Evolutionary conservation across 2,888 invertebrate genomes (phyloP), one percentile per base, ranked within the genome.

Genomic region (Acronicta psi): DNA sequence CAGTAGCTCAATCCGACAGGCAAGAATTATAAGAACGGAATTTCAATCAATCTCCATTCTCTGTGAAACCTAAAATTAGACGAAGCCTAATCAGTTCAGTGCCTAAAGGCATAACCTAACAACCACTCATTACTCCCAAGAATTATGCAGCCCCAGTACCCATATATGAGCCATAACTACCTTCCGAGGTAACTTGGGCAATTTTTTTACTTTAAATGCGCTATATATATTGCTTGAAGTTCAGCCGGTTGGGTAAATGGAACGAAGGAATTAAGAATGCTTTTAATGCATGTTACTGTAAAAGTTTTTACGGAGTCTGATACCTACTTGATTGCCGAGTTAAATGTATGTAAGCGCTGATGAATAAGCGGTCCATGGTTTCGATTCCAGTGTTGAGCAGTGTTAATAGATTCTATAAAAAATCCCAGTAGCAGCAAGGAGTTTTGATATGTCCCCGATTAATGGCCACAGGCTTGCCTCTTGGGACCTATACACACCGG

Each of bases 31-130:
- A 34, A 34, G n/a, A 6, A 11, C 31, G 31, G 13, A 0, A 7
- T 34, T n/a, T 34, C 34, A 34, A 34, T 34, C 34, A 34, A 34
- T 34, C 34, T n/a, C n/a, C 36, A 9, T 14, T 10, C 34, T 40
- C 17, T 14, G 13, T 47, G n/a, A 18, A 44, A 45, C 34, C 14
- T 54, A 46, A 54, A 63, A 20, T 45, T 25, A 13, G 29, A 18
- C 42, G 51, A 49, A 51, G 38, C 29, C 37, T 64, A 58, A 63
- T 53, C 37, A 63, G 20, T 34, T 16, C 37, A 50, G 40, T 45
- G 52, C 64, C 42, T 44, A 9, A 9, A 52, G 63, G 58, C 47
- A 47, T 11, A 11, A 11, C n/a, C 29, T 47, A 49, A 58, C 36
- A 51, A 45, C 37, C 37, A 1, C 9, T 34, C 31, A 49, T 63